These are phyloP conservation scores for Melipona beecheii DNA, from an alignment of 2,888 invertebrate genomes.

Conservation along the genomic window DNA sequence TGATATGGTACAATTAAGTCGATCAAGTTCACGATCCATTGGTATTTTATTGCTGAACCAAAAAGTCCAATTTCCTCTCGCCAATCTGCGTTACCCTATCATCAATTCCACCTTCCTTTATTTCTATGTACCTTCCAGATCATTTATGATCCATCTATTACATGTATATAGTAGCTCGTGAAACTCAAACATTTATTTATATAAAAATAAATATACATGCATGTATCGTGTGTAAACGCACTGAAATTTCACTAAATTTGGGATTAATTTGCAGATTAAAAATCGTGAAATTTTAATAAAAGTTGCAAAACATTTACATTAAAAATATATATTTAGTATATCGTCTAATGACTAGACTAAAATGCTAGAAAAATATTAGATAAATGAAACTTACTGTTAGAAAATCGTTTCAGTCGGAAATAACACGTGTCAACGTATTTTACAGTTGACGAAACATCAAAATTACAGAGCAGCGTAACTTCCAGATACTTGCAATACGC, in stretches of 20 bases:
- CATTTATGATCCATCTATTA: slow-evolving; percentile 21
- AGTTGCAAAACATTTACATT: too few relatives aligned
- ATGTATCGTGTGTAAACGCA: not conserved
- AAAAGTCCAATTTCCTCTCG: not conserved
- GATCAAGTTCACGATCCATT: not conserved
- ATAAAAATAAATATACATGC: not conserved
- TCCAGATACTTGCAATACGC: not conserved
- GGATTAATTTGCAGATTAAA: too few relatives aligned
- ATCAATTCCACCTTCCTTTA: not conserved
- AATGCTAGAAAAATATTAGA: too few relatives aligned
- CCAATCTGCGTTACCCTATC: not conserved
- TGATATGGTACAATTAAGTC: slow-evolving; percentile 3
- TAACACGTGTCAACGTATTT: too few relatives aligned
- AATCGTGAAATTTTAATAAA: too few relatives aligned
- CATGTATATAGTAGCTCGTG: not conserved
- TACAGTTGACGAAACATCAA: too few relatives aligned
- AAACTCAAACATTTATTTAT: not conserved
- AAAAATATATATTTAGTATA: too few relatives aligned
- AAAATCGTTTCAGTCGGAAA: too few relatives aligned
- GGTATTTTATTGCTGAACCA: not conserved
- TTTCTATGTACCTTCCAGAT: slow-evolving; percentile 8
- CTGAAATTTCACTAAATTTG: not conserved
- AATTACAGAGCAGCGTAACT: not conserved
- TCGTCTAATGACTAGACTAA: too few relatives aligned
- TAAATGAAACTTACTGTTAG: too few relatives aligned